Percentiles rank a stretch among this genome's conserved stretches.
Evolutionary conservation across 2,888 invertebrate genomes (phyloP).

Genomic region (Hoplodrina blanda): DNA sequence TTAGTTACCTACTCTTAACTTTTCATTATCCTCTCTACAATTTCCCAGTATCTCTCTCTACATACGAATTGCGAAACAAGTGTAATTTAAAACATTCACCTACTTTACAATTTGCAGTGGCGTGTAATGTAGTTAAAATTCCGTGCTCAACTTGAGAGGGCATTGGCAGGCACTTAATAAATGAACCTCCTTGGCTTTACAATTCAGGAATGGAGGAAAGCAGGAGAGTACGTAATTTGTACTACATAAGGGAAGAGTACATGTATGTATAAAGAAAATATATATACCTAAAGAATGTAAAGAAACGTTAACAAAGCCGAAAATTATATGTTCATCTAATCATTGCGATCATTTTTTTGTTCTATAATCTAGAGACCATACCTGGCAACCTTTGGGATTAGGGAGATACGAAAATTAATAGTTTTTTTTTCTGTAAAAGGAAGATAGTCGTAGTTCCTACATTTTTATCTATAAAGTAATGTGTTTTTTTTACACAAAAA

Average conservation of each 20-base stretch:
- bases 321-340: too few relatives aligned
- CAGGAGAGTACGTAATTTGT: constrained; percentile 12
- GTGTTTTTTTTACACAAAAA: too few relatives aligned
- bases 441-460: too few relatives aligned
- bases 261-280: too few relatives aligned
- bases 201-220: constrained; percentile 47
- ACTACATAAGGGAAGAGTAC: constrained; percentile 1
- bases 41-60: constrained; percentile 18
- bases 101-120: constrained; percentile 60
- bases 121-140: constrained; percentile 77
- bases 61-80: constrained; percentile 49
- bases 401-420: too few relatives aligned
- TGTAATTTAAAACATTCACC: constrained; percentile 63
- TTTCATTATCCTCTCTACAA: background rate
- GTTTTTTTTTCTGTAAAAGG: too few relatives aligned
- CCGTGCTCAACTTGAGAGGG: constrained; percentile 66
- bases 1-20: background rate
- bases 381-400: too few relatives aligned
- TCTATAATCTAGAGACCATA: too few relatives aligned
- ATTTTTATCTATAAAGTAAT: too few relatives aligned
- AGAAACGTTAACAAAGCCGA: too few relatives aligned
- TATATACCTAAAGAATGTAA: too few relatives aligned
- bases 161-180: constrained; percentile 75
- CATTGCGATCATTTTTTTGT: too few relatives aligned
- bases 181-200: constrained; percentile 74